Conservation (phyloP, 2,113 vertebrate species). For the Sminthopsis crassicaudata region DNA sequence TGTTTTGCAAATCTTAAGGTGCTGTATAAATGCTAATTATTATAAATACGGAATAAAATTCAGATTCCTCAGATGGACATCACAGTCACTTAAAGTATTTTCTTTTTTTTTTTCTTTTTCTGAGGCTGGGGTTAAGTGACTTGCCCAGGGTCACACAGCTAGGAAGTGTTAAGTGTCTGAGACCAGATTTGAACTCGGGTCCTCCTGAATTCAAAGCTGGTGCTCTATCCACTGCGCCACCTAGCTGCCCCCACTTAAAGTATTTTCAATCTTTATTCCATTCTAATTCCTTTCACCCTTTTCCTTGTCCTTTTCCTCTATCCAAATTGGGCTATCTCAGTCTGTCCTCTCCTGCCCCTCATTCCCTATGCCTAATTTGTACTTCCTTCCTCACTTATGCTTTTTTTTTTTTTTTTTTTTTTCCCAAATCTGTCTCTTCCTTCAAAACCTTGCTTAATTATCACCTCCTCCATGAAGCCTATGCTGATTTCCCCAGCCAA, state of each 20-base stretch:
- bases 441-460: background rate
- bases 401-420: too few relatives aligned
- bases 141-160: too few relatives aligned
- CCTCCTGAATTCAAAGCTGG: too few relatives aligned
- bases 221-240: too few relatives aligned
- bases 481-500: background rate
- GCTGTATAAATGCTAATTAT: background rate
- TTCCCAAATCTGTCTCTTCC: background rate
- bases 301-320: too few relatives aligned
- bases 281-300: background rate
- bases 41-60: background rate
- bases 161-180: too few relatives aligned
- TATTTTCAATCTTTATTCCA: background rate
- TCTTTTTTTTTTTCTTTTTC: too few relatives aligned
- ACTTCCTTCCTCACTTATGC: background rate
- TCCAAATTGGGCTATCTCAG: background rate
- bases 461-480: background rate
- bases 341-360: background rate
- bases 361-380: background rate
- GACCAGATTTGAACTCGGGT: too few relatives aligned
- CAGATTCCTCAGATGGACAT: too few relatives aligned
- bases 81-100: too few relatives aligned
- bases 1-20: background rate
- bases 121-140: too few relatives aligned
- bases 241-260: background rate